phyloP scores from a whole-genome alignment of 2,888 invertebrate species.

The Rhorus exstirpatorius region DNA sequence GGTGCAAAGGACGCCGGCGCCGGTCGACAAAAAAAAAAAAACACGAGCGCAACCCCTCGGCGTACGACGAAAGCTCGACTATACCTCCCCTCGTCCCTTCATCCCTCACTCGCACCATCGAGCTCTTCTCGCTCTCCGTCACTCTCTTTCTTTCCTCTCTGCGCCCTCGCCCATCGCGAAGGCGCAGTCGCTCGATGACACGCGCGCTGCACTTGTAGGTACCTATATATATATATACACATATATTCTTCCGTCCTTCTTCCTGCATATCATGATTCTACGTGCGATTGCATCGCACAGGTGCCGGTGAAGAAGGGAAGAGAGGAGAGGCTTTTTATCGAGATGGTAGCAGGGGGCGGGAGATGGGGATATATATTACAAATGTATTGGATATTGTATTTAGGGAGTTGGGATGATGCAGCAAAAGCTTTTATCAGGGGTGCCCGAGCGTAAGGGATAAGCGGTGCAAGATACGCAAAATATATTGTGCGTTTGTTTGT shows the following conservation, averaged over 20 bases:
- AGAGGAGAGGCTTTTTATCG: conserved; percentile 27
- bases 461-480: background rate
- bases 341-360: background rate
- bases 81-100: background rate
- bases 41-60: conserved; percentile 55
- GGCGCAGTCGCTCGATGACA: conserved; percentile 50
- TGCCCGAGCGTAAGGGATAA: conserved; percentile 9
- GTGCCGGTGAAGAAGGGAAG: conserved; percentile 10
- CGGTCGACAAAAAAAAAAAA: conserved; percentile 63
- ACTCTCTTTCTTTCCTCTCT: background rate
- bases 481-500: too few relatives aligned
- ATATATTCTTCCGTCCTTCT: conserved; percentile 6
- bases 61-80: conserved; percentile 49
- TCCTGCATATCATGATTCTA: conserved; percentile 27
- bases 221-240: background rate
- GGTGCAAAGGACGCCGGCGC: conserved; percentile 80
- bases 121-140: background rate
- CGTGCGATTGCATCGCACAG: conserved; percentile 49
- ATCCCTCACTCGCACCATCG: background rate
- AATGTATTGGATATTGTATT: conserved; percentile 36
- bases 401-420: background rate
- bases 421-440: conserved; percentile 36
- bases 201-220: conserved; percentile 3
- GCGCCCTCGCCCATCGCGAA: conserved; percentile 3
- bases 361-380: conserved; percentile 8